phyloP scores from a whole-genome alignment of 1,140 invertebrate genomes.

The Drosophila truncata region DNA sequence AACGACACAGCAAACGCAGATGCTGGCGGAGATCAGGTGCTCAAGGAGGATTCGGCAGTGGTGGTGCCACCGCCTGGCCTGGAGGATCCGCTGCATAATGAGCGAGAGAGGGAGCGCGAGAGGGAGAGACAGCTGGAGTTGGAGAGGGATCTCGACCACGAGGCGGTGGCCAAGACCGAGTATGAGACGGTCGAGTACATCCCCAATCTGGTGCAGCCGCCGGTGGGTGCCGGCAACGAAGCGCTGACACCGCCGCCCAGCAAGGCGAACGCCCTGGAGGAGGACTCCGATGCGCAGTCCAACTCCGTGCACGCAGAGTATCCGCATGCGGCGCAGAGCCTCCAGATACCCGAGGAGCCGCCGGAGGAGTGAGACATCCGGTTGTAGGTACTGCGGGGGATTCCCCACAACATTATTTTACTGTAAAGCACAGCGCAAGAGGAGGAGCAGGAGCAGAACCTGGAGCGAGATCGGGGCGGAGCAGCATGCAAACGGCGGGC shows the following conservation, averaged over 20 bases:
- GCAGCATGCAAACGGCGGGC: conserved; percentile 52
- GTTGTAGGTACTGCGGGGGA: conserved; percentile 7
- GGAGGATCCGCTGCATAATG: conserved; percentile 14
- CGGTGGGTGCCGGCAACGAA: conserved; percentile 19
- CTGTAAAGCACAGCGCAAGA: conserved; percentile 41
- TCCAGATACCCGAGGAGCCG: conserved; percentile 82
- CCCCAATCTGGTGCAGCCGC: conserved; percentile 65
- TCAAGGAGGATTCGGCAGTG: conserved; percentile 3
- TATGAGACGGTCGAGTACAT: conserved; percentile 81
- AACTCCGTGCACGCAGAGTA: conserved; percentile 83
- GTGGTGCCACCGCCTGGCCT: conserved; percentile 6
- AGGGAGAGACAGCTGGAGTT: conserved; percentile 25
- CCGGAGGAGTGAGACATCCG: conserved; percentile 68
- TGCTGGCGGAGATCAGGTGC: neutral
- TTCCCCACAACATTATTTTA: conserved; percentile 55
- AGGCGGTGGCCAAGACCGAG: conserved; percentile 74
- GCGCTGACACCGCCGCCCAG: conserved; percentile 50
- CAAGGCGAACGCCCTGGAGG: conserved; percentile 72
- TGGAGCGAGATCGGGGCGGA: conserved; percentile 36
- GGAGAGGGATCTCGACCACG: conserved; percentile 53
- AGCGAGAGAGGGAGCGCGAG: conserved; percentile 35
- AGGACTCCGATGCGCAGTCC: conserved; percentile 75
- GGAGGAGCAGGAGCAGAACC: conserved; percentile 13
- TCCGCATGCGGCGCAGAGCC: conserved; percentile 76
- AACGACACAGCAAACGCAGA: conserved; percentile 35